Base-by-base conservation (phyloP, 1,140 invertebrate species). In the Ericerus pela region DNA sequence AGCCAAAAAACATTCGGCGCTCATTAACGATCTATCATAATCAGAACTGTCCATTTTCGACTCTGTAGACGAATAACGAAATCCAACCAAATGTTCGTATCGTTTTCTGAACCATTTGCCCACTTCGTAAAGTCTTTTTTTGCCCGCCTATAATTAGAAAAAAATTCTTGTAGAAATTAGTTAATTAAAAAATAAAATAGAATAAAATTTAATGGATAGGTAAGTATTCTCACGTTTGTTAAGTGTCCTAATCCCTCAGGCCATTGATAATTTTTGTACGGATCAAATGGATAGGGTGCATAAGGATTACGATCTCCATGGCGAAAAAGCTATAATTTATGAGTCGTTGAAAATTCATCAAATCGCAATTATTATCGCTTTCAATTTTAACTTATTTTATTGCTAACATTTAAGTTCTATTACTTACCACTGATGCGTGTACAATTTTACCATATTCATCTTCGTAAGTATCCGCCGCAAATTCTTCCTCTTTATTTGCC, bases 11-110 rank as follows among this genome's bases (percentile, higher is more conserved):
- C 79, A 73, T 66, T 84, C 75, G 0, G 88, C 91, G 60, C 88
- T 93, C 85, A 92, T 93, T 4, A 95, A 68, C 16, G 90, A 90
- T 22, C 92, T 75, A 72, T 95, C 88, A 2, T 82, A 79, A 70
- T 91, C 84, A 3, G 91, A 93, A 55, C 87, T 89, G 51, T 73
- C 72, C 0, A 90, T 68, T 61, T 75, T 76, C 53, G 91, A 76
- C 64, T 88, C 75, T 60, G 71, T 68, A 41, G 63, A 66, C 58
- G 71, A 73, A 61, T 81, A 81, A 0, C 59, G 56, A 5, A 64
- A 22, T 11, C 71, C 72, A n/a, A 83, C 63, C 36, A 82, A 73
- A 54, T 72, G 55, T 62, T 68, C 57, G 72, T 78, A 76, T 67
- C 80, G 56, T 59, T 70, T n/a, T 14, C 70, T 68, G 55, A 70